Evolutionary conservation across 2,888 invertebrate species (phyloP).

Genomic region (Lymantria dispar): DNA sequence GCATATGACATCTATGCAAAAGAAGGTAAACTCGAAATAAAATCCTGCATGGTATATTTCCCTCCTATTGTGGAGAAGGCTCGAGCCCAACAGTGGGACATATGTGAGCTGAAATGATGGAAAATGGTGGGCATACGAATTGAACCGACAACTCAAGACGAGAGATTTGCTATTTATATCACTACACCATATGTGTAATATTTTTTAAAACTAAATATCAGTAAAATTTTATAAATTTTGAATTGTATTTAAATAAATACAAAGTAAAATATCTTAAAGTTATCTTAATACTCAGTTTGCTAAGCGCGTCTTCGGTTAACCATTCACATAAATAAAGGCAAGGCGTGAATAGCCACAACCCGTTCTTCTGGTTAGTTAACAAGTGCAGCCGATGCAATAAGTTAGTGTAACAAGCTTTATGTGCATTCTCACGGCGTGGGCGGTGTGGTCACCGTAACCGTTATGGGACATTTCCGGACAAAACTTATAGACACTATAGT

Average conservation of each 20-base stretch:
- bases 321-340: slow-evolving; percentile 10
- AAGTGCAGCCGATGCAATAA: slow-evolving; percentile 9
- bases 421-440: slow-evolving; percentile 25
- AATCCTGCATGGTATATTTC: no score
- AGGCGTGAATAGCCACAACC: slow-evolving; percentile 12
- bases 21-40: no score
- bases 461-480: slow-evolving; percentile 16
- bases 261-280: background rate
- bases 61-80: no score
- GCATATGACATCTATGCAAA: no score
- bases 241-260: background rate
- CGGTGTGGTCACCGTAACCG: slow-evolving; percentile 4
- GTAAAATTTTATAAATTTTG: no score
- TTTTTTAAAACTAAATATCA: no score
- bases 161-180: no score
- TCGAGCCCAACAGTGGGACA: no score
- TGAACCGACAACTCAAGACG: no score
- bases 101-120: no score
- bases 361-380: slow-evolving; percentile 10
- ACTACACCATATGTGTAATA: no score
- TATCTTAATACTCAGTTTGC: background rate
- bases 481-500: background rate
- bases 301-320: background rate
- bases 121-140: no score
- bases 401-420: slow-evolving; percentile 18